Percentiles rank a stretch among this genome's conserved stretches.
These are phyloP conservation scores for Pemphigus obesinymphae DNA, from an alignment of 1,140 invertebrate species.

Conservation along the genomic window DNA sequence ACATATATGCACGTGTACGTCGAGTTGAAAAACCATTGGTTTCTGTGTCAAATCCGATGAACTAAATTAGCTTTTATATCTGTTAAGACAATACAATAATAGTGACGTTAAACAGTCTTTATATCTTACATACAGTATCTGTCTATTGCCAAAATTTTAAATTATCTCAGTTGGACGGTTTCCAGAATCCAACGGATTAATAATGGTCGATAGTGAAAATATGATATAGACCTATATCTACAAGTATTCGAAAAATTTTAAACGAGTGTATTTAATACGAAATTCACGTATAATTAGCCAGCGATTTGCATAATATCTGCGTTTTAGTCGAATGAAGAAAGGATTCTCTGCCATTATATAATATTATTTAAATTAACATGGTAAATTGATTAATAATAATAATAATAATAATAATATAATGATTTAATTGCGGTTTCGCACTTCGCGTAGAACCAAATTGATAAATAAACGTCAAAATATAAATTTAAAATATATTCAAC, in stretches of 20 bases:
- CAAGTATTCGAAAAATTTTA: not conserved
- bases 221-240: no score
- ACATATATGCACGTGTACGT: no score
- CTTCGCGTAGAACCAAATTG: not conserved
- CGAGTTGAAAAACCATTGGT: no score
- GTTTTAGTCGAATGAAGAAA: constrained; percentile 8
- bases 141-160: not conserved
- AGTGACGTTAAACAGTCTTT: not conserved
- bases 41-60: no score
- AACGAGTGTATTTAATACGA: not conserved
- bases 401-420: no score
- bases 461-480: not conserved
- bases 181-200: not conserved
- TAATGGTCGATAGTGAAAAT: not conserved
- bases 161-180: not conserved
- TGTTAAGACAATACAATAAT: not conserved
- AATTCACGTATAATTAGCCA: not conserved
- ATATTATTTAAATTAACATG: no score
- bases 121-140: not conserved
- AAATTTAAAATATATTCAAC: no score
- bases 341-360: not conserved
- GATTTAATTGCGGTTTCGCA: no score
- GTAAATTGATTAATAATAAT: no score
- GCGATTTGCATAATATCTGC: not conserved
- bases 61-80: no score